Percentiles rank a stretch among this genome's conserved stretches.
phyloP scores from a whole-genome alignment of 1,140 invertebrate species.

The Diorhabda carinulata region DNA sequence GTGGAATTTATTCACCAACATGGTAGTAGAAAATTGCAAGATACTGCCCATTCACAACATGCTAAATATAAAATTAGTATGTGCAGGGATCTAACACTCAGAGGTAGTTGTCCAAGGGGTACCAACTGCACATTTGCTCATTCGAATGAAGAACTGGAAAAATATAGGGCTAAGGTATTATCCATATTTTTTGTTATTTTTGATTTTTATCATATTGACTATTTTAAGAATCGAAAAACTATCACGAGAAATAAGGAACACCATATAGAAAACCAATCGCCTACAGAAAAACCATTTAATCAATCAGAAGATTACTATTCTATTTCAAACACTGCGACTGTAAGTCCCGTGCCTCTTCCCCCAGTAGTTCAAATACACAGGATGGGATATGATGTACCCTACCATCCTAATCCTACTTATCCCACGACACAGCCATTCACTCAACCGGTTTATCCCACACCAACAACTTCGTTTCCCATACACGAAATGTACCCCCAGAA shows the following conservation, averaged over 20 bases:
- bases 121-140: conserved; percentile 89
- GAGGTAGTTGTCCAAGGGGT: conserved; percentile 79
- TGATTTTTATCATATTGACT: neutral
- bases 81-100: conserved; percentile 77
- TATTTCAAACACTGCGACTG: conserved; percentile 31
- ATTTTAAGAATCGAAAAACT: conserved; percentile 53
- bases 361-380: conserved; percentile 38
- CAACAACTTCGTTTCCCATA: conserved; percentile 24
- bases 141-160: conserved; percentile 85
- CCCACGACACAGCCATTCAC: conserved; percentile 20
- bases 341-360: conserved; percentile 40
- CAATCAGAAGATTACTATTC: conserved; percentile 39
- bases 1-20: conserved; percentile 83
- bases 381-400: conserved; percentile 36
- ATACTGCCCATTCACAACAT: conserved; percentile 59
- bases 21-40: conserved; percentile 61
- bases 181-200: no score
- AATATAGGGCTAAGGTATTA: conserved; percentile 50
- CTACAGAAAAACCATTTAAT: conserved; percentile 37
- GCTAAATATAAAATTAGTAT: conserved; percentile 87
- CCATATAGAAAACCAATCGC: conserved; percentile 40
- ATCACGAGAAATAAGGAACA: conserved; percentile 45
- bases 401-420: conserved; percentile 29
- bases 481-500: conserved; percentile 43
- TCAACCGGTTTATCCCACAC: conserved; percentile 22